Evolutionary conservation across 1,140 invertebrate species (phyloP).

Genomic region (Polypedilum pembai): DNA sequence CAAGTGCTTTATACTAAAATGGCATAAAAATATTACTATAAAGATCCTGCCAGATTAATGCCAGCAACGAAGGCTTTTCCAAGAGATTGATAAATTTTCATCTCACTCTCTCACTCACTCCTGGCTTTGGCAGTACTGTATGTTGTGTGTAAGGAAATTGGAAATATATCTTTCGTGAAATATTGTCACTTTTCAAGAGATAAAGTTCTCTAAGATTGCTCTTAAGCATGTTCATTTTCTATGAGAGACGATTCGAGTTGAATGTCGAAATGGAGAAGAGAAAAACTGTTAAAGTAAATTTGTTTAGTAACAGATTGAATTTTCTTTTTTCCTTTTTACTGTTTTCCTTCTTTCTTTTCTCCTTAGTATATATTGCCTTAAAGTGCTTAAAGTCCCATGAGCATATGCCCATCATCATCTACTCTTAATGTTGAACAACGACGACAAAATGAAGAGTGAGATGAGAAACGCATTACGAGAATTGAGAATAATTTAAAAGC

Average conservation of each 20-base stretch:
- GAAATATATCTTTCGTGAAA: slow-evolving; percentile 14
- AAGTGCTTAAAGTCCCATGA: neutral
- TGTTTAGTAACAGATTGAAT: slow-evolving; percentile 18
- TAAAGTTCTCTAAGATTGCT: neutral
- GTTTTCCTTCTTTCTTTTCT: neutral
- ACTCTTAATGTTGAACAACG: neutral
- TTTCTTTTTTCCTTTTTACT: neutral
- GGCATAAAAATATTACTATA: slow-evolving; percentile 3
- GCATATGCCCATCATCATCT: neutral
- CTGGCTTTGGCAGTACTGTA: no score
- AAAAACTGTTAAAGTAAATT: slow-evolving; percentile 19
- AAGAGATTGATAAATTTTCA: slow-evolving; percentile 7
- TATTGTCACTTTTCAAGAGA: neutral
- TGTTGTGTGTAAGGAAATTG: slow-evolving; percentile 4
- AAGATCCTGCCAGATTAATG: slow-evolving; percentile 11
- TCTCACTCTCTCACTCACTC: no score
- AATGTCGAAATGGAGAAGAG: neutral
- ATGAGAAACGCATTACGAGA: neutral
- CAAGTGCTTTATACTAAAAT: neutral
- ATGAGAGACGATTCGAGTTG: neutral
- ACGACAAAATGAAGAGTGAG: no score
- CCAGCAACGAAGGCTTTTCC: neutral
- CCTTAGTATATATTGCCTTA: neutral
- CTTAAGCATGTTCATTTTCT: neutral
- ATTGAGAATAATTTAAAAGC: neutral